These are phyloP conservation scores for Heterochromis multidens DNA, from an alignment of 2,113 vertebrate species.

Conservation along the genomic window DNA sequence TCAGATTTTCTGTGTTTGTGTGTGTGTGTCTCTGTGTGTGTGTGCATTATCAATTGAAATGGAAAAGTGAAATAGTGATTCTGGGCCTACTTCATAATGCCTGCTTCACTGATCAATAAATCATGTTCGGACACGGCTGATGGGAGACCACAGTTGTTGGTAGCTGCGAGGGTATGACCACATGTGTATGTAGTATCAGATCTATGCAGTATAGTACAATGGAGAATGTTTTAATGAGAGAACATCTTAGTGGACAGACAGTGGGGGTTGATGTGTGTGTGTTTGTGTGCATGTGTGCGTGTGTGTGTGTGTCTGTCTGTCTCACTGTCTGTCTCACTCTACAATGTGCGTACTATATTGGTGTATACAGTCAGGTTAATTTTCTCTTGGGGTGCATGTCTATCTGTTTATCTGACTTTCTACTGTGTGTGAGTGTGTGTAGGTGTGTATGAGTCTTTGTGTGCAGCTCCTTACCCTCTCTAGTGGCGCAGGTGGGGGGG, in stretches of 20 bases:
- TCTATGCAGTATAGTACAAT: not conserved
- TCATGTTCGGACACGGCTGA: slow-evolving; percentile 8
- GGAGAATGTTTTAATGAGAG: slow-evolving; percentile 18
- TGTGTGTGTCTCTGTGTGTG: not conserved
- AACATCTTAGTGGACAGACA: not conserved
- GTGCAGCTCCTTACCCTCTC: slow-evolving; percentile 6
- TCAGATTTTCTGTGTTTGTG: not conserved
- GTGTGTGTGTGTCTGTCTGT: not conserved
- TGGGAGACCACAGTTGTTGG: not conserved
- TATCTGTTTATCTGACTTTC: not conserved
- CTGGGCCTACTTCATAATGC: not conserved
- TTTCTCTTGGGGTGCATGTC: not conserved
- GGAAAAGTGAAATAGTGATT: not conserved
- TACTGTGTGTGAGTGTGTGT: not conserved
- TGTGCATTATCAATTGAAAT: not conserved
- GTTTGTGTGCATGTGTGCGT: not conserved
- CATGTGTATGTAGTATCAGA: not conserved
- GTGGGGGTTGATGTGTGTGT: accelerated
- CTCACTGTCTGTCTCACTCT: not conserved
- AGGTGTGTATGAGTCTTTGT: not conserved
- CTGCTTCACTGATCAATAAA: slow-evolving; percentile 24
- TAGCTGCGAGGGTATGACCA: not conserved
- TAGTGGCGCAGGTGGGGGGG: slow-evolving; percentile 10
- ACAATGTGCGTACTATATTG: not conserved
- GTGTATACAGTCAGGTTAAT: not conserved